Evolutionary conservation across 2,888 invertebrate genomes (phyloP), one percentile per base, ranked within the genome.

Genomic region (Dasysyrphus albostriatus): DNA sequence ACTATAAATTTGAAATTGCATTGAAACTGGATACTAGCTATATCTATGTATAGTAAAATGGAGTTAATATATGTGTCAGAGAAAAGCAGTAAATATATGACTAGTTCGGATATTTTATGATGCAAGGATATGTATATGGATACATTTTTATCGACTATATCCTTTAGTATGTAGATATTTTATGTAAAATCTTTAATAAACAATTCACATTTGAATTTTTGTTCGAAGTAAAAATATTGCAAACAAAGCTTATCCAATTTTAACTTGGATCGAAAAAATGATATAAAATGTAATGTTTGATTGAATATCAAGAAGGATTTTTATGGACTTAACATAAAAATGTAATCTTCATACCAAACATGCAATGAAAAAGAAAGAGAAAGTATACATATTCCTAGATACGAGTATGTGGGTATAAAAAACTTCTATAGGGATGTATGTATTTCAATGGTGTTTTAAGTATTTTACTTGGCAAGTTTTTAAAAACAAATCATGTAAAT

Each of bases 1-100:
- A 19, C 34, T 37, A 67, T 67, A 67, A 67, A 67, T 67, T 49
- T 67, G 16, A 37, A 37, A 67, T 49, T 49, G 49, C 67, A 67
- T 49, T 67, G 8, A 47, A 63, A 39, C 4, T 29, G 44, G n/a
- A 32, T 24, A 42, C 3, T n/a, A 0, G 1, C 24, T 24, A 24
- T 1, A n/a, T n/a, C n/a, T n/a, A n/a, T n/a, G n/a, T n/a, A 16
- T 16, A 34, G 10, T 2, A 34, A 65, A n/a, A 44, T 14, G 9
- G 44, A 44, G 61, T 24, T 9, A 24, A 24, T 24, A 3, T 24
- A 24, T 24, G 24, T 39, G 34, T 24, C 24, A 61, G 14, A 7
- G 16, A 29, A n/a, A 47, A 34, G n/a, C 10, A 29, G 32, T 44
- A 1, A 3, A 49, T 49, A 19, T 24, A 42, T 19, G 49, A 34